Evolutionary conservation across 2,113 vertebrate genomes (phyloP), one percentile per base, ranked within the genome.

Genomic region (Zingel zingel): DNA sequence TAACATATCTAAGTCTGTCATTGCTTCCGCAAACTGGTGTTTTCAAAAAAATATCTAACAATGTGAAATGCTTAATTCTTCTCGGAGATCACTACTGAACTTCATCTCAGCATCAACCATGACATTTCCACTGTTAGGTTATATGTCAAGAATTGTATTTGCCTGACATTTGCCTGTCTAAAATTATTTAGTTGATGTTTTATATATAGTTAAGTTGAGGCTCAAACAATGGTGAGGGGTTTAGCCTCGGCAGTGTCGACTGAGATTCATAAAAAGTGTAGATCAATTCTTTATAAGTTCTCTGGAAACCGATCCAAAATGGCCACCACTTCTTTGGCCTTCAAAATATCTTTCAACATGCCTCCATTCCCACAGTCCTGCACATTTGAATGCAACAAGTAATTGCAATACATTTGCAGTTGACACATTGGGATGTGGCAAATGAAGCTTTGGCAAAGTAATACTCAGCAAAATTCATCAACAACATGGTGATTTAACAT

Each of bases 31-130:
- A 56, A 72, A 73, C 64, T 45, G 18, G 30, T 45, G 54, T 70
- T 72, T 77, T 72, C 36, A 47, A 67, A 50, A 85, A 87, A 62
- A 81, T 69, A 65, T 61, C 58, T 10, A 58, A 72, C 66, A 68
- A 62, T 56, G 45, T 25, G 63, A 67, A 62, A 71, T 21, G 58
- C 53, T 61, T 13, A 0, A 6, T 48, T 61, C 3, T 43, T 71
- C 36, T 25, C 21, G 73, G 72, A 36, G 61, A 83, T 56, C 58
- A 19, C 57, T 39, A 3, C 48, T 45, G 25, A 77, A 33, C 53
- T 72, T 53, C 66, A 82, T 47, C 66, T 51, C 63, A 43, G 12
- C 53, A 59, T 67, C 61, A 54, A 27, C 30, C 0, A 0, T 53
- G 48, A 69, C 69, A 54, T 6, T 30, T 59, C 14, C 21, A 13